Evolutionary conservation across 2,888 invertebrate species (phyloP).

Genomic region (Lepidocyrtoides sp.): DNA sequence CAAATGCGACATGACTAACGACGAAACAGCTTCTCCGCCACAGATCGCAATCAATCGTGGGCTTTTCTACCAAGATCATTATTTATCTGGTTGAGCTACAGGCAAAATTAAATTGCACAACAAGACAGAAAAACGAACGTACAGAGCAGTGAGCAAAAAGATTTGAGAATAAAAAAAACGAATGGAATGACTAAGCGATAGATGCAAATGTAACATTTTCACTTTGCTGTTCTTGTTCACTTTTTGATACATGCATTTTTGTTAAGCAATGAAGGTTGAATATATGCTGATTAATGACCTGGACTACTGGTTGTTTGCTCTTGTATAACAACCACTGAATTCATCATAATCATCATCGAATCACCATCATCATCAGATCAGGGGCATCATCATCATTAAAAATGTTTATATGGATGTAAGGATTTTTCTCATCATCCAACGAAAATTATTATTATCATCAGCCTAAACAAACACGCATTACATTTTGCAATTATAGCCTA

Average conservation of each 20-base stretch:
- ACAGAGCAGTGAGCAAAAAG: background rate
- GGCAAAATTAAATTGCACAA: constrained; percentile 74
- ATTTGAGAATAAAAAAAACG: constrained; percentile 6
- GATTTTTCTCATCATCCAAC: constrained; percentile 27
- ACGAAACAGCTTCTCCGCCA: constrained; percentile 40
- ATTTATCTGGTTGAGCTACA: constrained; percentile 70
- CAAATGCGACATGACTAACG: constrained; percentile 58
- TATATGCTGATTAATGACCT: constrained; percentile 79
- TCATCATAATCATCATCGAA: constrained; percentile 66
- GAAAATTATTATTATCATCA: constrained; percentile 54
- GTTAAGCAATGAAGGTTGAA: constrained; percentile 69
- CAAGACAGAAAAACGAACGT: background rate
- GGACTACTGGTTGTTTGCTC: constrained; percentile 79
- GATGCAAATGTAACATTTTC: constrained; percentile 46
- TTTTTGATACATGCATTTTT: constrained; percentile 58
- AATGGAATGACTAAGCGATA: constrained; percentile 72
- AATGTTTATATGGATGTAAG: constrained; percentile 56
- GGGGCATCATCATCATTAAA: constrained; percentile 69
- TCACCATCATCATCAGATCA: constrained; percentile 63
- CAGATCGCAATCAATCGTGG: constrained; percentile 77
- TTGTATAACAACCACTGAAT: constrained; percentile 70
- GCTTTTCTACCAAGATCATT: constrained; percentile 75
- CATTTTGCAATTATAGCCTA: background rate
- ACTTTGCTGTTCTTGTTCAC: constrained; percentile 38
- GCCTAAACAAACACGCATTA: background rate